phyloP scores from a whole-genome alignment of 2,888 invertebrate species.

The Drosophila lacicola region DNA sequence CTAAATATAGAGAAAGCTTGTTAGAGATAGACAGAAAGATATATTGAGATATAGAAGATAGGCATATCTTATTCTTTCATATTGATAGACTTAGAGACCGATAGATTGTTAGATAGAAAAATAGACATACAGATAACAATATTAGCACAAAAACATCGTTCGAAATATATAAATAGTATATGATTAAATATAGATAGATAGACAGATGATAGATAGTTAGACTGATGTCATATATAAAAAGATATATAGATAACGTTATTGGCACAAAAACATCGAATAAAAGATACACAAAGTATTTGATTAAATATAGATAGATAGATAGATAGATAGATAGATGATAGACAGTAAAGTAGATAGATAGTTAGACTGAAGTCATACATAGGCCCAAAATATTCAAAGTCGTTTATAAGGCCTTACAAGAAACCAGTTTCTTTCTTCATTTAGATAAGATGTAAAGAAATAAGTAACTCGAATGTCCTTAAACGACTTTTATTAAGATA shows the following conservation, averaged over 20 bases:
- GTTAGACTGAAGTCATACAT: not conserved
- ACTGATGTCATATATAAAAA: slow-evolving; percentile 1
- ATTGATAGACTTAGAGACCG: not conserved
- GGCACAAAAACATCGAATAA: not conserved
- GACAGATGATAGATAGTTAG: slow-evolving; percentile 6
- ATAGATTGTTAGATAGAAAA: not conserved
- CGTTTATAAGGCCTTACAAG: too few species aligned
- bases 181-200: not conserved
- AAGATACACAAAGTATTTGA: not conserved
- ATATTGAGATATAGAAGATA: not conserved
- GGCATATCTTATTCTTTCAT: not conserved
- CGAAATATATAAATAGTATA: not conserved
- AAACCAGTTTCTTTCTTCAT: too few species aligned
- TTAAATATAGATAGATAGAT: not conserved
- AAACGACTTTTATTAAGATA: not conserved
- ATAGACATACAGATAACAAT: slow-evolving; percentile 1
- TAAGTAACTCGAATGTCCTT: not conserved
- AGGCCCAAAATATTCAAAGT: too few species aligned
- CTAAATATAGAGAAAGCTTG: slow-evolving; percentile 5
- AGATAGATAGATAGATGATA: not conserved
- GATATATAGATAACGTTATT: not conserved
- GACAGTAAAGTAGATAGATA: slow-evolving; percentile 5
- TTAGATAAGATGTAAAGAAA: not conserved
- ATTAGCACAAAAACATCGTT: not conserved
- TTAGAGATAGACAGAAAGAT: slow-evolving; percentile 20